These are phyloP conservation scores for Anguilla obscura DNA, from an alignment of 2,797 vertebrate species.

Conservation along the genomic window DNA sequence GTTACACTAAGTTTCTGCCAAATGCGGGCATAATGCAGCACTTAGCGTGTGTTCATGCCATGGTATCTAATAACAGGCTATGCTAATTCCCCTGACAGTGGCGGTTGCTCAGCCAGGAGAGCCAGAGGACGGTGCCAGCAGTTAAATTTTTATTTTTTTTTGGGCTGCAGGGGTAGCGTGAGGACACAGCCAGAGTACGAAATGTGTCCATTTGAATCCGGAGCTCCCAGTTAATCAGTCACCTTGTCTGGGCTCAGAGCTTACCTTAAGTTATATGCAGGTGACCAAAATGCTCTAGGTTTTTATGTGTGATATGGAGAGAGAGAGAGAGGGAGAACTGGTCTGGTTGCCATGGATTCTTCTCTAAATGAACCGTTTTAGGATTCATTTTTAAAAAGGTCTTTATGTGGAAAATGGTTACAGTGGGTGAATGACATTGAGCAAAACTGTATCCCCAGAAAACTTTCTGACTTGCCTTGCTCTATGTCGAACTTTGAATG, in stretches of 20 bases:
- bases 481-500: neutral
- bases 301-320: neutral
- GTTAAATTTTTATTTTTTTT: neutral
- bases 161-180: neutral
- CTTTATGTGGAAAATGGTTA: neutral
- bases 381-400: neutral
- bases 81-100: neutral
- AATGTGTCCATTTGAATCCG: neutral
- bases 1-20: neutral
- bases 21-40: neutral
- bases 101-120: neutral
- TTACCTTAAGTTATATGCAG: neutral
- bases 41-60: neutral
- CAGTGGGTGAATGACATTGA: neutral
- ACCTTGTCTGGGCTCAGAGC: neutral
- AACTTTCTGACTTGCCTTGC: neutral
- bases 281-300: no score
- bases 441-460: neutral
- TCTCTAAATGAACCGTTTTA: neutral
- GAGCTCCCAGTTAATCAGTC: neutral
- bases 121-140: neutral
- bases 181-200: neutral
- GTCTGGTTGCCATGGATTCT: neutral
- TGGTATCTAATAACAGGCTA: constrained; percentile 6
- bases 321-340: neutral